A percentile compares a stretch with the other conserved stretches of the same genome.
Conservation (phyloP, 2,797 vertebrate genomes). For the Lepilemur ruficaudatus region DNA sequence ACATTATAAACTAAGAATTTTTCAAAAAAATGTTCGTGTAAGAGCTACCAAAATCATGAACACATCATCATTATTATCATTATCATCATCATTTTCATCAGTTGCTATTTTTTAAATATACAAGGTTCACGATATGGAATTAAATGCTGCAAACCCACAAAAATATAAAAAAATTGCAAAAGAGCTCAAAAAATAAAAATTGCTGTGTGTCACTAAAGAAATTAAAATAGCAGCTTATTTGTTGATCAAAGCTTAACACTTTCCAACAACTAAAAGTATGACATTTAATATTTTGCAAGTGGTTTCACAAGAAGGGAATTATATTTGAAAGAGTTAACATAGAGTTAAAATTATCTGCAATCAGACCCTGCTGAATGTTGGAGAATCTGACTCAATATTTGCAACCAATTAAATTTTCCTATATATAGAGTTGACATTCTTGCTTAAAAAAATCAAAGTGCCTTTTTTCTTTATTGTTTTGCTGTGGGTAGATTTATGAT, state of each 20-base stretch:
- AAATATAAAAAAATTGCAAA: not conserved
- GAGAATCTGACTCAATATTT: slow-evolving; percentile 69
- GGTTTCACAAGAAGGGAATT: not conserved
- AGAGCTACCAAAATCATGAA: slow-evolving; percentile 32
- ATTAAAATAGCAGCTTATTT: not conserved
- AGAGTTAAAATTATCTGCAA: slow-evolving; percentile 7
- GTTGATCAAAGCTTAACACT: not conserved
- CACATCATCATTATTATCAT: slow-evolving; percentile 30
- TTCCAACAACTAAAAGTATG: not conserved
- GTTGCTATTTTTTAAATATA: slow-evolving; percentile 48
- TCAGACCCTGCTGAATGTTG: not conserved
- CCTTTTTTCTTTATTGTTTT: slow-evolving; percentile 58
- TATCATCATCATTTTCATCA: slow-evolving; percentile 55
- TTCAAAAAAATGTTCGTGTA: slow-evolving; percentile 6
- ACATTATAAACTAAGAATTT: not conserved
- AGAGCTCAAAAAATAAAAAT: not conserved
- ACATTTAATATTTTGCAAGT: not conserved
- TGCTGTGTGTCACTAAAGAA: not conserved
- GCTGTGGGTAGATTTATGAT: slow-evolving; percentile 31
- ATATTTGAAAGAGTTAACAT: not conserved
- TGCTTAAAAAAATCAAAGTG: slow-evolving; percentile 49
- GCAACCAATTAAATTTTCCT: slow-evolving; percentile 68
- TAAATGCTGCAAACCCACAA: slow-evolving; percentile 6
- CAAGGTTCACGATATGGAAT: slow-evolving; percentile 11
- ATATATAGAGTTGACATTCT: slow-evolving; percentile 58